Evolutionary conservation across 2,113 vertebrate genomes (phyloP).

Genomic region (Pongo pygmaeus): DNA sequence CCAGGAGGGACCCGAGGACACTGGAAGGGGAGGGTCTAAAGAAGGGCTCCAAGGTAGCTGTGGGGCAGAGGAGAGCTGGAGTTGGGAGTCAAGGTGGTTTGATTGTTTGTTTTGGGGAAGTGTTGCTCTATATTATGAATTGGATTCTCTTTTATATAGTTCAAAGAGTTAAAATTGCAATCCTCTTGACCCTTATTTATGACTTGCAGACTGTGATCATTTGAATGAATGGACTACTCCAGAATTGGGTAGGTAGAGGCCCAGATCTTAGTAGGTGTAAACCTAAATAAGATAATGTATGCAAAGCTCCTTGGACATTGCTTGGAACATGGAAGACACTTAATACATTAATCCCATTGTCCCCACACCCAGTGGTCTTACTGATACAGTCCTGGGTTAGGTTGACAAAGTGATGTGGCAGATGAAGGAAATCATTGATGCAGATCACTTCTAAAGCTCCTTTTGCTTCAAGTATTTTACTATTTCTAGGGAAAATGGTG

Average conservation of each 20-base stretch:
- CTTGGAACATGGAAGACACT: neutral
- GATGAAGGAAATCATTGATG: neutral
- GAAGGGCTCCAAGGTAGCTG: neutral
- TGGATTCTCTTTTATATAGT: neutral
- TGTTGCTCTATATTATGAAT: neutral
- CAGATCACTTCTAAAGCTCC: neutral
- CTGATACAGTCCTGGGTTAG: neutral
- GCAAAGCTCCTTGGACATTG: neutral
- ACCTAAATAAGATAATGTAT: neutral
- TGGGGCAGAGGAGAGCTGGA: neutral
- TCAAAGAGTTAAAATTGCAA: neutral
- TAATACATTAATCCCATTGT: neutral
- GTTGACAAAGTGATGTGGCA: neutral
- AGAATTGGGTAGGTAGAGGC: neutral
- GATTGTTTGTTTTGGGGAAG: neutral
- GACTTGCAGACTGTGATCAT: neutral
- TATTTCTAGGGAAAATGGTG: conserved; percentile 46
- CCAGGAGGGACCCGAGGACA: neutral
- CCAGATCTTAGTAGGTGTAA: neutral
- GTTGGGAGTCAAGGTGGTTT: neutral
- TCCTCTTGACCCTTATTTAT: neutral
- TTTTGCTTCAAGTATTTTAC: conserved; percentile 16
- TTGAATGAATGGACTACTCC: neutral
- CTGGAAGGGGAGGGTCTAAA: no score
- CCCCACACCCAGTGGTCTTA: neutral